Evolutionary conservation across 2,888 invertebrate genomes (phyloP), one percentile per base, ranked within the genome.

Genomic region (Nycteola revayana): DNA sequence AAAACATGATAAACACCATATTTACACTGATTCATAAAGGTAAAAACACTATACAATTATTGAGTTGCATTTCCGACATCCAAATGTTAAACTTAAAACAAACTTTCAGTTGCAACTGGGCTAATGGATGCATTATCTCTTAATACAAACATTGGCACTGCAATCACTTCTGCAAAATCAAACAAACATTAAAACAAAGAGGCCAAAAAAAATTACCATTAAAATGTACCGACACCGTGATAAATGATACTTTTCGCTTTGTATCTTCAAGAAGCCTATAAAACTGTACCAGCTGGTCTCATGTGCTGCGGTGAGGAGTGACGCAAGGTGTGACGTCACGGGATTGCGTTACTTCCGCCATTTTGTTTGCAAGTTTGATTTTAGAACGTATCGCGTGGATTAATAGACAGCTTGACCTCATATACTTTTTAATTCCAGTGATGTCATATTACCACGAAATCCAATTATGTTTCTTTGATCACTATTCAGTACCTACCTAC

Each of bases 331-430:
- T 28, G 23, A 28, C 36, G 28, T 38, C 41, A 38, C 44, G 24
- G 1, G 25, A 33, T 56, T 55, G 46, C 56, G 49, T 51, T 52
- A 51, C 49, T 51, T 56, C 56, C 60, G 49, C 39, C 38, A 58
- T 50, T 44, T 45, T 39, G 46, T 59, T 49, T 32, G 59, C 59
- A 41, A 38, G 49, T 55, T 56, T 38, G 32, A 60, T 55, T 55
- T 46, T 42, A 43, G 44, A 59, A 39, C 41, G 33, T 43, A 25
- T 42, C 17, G 53, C 48, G 48, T 32, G 32, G 21, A 48, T 52
- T 52, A 52, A 48, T 31, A 7, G n/a, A 23, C 8, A 14, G 32
- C 32, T 23, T 10, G 41, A 47, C 53, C 48, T 48, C 36, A 52
- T 48, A 21, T 5, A 14, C 14, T 14, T 2, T 14, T 14, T 14